phyloP scores from a whole-genome alignment of 2,113 vertebrate species.

The Origma solitaria region DNA sequence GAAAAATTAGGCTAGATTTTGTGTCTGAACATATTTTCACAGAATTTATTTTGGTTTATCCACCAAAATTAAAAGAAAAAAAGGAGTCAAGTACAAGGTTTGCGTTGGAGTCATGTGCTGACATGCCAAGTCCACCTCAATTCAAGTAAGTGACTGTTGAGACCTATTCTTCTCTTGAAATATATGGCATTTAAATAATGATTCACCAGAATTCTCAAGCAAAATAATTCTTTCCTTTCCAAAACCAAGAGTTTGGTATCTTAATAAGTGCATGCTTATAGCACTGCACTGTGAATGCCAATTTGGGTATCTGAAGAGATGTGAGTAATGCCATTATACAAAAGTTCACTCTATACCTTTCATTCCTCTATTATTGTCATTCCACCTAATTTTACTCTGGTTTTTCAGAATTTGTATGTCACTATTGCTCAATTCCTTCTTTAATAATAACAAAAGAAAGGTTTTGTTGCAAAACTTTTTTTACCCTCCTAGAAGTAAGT shows the following conservation, averaged over 20 bases:
- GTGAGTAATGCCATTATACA: not conserved
- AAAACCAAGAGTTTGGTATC: not conserved
- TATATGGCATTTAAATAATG: not conserved
- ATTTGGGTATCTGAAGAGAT: not conserved
- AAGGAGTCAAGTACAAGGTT: not conserved
- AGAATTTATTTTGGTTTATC: not conserved
- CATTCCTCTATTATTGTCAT: not conserved
- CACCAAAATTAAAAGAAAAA: not conserved
- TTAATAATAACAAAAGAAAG: not conserved
- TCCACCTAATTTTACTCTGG: not conserved
- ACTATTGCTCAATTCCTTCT: not conserved
- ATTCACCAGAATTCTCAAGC: not conserved
- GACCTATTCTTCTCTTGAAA: not conserved
- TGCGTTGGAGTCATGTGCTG: not conserved
- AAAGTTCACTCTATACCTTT: not conserved
- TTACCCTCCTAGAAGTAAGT: not conserved
- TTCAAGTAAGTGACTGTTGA: not conserved
- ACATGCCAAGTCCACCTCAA: not conserved
- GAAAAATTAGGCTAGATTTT: not conserved
- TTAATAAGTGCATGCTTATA: not conserved
- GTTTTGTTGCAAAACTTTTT: not conserved
- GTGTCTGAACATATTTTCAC: not conserved
- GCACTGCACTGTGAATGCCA: not conserved
- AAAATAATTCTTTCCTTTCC: not conserved
- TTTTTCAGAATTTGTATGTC: not conserved